Conservation (phyloP, 2,888 invertebrate species). For the Lacanobia oleracea region DNA sequence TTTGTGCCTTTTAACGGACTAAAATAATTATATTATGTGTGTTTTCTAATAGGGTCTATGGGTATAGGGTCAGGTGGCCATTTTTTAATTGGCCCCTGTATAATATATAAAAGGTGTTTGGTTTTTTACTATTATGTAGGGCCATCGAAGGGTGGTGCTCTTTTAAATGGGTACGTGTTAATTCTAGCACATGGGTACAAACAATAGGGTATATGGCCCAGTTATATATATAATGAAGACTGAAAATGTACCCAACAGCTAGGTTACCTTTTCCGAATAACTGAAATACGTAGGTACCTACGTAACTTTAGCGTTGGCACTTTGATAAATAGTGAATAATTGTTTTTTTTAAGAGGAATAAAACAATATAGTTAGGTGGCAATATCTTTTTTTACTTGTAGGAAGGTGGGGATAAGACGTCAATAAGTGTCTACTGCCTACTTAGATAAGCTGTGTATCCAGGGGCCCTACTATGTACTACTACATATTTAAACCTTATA, state of each 20-base stretch:
- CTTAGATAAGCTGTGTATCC: too few species aligned
- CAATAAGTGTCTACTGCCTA: too few species aligned
- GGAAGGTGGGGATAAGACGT: too few species aligned
- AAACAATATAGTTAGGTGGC: too few species aligned
- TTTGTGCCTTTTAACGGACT: conserved; percentile 68
- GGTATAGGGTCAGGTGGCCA: conserved; percentile 64
- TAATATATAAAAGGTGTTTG: conserved; percentile 69
- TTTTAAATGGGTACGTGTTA: conserved; percentile 59
- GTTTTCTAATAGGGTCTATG: conserved; percentile 70
- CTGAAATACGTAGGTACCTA: not conserved
- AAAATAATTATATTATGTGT: conserved; percentile 75
- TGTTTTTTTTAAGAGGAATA: too few species aligned
- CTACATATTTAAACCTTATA: too few species aligned
- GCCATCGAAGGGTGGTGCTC: conserved; percentile 57
- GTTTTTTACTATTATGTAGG: conserved; percentile 61
- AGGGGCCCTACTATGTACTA: too few species aligned
- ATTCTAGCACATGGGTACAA: conserved; percentile 42
- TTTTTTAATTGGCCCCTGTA: conserved; percentile 67
- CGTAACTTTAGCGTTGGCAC: not conserved
- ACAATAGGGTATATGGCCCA: conserved; percentile 27
- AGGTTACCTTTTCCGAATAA: not conserved
- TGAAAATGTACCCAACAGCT: too few species aligned
- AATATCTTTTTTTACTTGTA: too few species aligned
- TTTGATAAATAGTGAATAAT: too few species aligned
- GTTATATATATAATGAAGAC: conserved; percentile 38